These are phyloP conservation scores for Notocelia uddmanniana DNA, from an alignment of 2,888 invertebrate genomes.

Conservation along the genomic window DNA sequence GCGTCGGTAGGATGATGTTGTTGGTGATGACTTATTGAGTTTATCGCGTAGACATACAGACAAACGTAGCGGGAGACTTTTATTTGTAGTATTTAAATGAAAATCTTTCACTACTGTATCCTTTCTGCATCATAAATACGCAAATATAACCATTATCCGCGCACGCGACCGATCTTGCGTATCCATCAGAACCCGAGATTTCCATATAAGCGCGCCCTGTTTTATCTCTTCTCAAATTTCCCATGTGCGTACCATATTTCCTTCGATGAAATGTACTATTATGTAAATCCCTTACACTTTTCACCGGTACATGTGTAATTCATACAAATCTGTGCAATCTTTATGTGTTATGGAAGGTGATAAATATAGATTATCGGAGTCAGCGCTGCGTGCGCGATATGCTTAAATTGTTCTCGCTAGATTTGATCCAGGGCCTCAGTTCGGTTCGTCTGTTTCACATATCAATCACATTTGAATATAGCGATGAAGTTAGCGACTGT, in stretches of 20 bases:
- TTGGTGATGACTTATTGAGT: too few relatives aligned
- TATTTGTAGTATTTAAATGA: not conserved
- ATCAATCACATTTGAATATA: not conserved
- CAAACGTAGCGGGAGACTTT: too few relatives aligned
- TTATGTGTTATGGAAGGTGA: slow-evolving; percentile 9
- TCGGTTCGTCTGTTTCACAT: not conserved
- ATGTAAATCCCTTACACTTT: slow-evolving; percentile 33
- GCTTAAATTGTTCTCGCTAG: not conserved
- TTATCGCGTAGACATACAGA: too few relatives aligned
- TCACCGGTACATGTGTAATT: slow-evolving; percentile 26
- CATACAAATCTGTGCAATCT: slow-evolving; percentile 28
- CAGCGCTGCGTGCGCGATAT: not conserved
- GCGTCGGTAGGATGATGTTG: too few relatives aligned
- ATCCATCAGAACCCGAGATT: not conserved
- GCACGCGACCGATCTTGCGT: not conserved
- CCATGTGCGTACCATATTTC: slow-evolving; percentile 32
- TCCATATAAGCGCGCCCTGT: not conserved
- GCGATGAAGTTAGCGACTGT: not conserved
- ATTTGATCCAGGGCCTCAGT: not conserved
- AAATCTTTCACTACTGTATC: not conserved
- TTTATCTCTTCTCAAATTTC: slow-evolving; percentile 34
- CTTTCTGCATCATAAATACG: slow-evolving; percentile 1
- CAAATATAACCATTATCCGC: slow-evolving; percentile 1
- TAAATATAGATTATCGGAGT: slow-evolving; percentile 14
- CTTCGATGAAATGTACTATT: slow-evolving; percentile 22